phyloP scores from a whole-genome alignment of 2,113 vertebrate genomes.

The Seriola quinqueradiata region DNA sequence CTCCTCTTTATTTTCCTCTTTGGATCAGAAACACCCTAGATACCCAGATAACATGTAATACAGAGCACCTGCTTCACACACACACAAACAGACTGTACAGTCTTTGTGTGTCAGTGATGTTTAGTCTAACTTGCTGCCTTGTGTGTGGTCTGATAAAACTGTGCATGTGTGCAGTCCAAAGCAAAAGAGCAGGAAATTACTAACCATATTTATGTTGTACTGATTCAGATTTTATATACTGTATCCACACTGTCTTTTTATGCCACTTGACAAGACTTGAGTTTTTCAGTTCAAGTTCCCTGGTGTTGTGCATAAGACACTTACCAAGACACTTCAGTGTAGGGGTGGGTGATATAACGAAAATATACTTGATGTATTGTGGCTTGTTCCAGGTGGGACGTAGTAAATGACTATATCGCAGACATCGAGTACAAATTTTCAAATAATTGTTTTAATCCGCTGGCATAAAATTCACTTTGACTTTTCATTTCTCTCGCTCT shows the following conservation, averaged over 20 bases:
- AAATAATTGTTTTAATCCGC: too few species aligned
- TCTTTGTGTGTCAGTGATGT: not conserved
- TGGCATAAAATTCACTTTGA: too few species aligned
- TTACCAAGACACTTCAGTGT: not conserved
- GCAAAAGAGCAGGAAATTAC: not conserved
- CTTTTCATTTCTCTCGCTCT: too few species aligned
- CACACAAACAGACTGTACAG: not conserved
- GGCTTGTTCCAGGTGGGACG: too few species aligned
- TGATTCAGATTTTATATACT: not conserved
- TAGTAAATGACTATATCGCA: too few species aligned
- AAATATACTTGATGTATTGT: too few species aligned
- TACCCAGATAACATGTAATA: not conserved
- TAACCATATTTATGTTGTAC: not conserved
- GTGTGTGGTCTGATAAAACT: not conserved
- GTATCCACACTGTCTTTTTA: not conserved
- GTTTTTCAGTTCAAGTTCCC: not conserved
- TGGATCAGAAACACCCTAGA: not conserved
- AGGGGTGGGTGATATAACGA: too few species aligned
- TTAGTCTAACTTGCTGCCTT: conserved; percentile 15
- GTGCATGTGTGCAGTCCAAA: not conserved
- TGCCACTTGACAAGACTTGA: too few species aligned
- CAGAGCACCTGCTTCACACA: not conserved
- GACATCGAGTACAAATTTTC: too few species aligned
- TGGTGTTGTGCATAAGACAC: not conserved
- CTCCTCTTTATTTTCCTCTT: not conserved